Conservation (phyloP, 2,113 vertebrate species). For the Micronycteris hirsuta region DNA sequence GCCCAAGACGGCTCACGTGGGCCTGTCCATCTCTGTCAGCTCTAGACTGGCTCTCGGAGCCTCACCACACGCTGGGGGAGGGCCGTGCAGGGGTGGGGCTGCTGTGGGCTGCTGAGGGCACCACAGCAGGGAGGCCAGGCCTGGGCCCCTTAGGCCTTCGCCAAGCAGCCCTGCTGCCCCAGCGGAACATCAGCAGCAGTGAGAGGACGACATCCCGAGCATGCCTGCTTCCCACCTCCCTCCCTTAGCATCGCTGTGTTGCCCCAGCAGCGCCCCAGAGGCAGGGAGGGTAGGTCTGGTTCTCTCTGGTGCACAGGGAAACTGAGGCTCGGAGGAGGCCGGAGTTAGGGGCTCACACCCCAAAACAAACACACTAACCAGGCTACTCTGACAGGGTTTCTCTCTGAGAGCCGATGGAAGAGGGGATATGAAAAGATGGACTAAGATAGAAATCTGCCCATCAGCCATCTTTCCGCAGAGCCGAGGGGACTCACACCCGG, state of each 20-base stretch:
- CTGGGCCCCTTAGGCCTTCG: neutral
- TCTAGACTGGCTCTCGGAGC: neutral
- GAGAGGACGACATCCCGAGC: no score
- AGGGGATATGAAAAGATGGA: neutral
- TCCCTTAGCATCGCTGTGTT: neutral
- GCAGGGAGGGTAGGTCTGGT: neutral
- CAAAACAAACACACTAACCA: neutral
- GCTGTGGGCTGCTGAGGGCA: neutral
- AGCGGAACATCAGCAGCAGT: fast-evolving
- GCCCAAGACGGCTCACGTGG: neutral
- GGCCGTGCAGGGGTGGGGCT: neutral
- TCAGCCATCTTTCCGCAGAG: neutral
- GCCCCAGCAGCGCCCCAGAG: neutral
- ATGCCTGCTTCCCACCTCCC: fast-evolving
- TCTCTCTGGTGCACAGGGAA: neutral
- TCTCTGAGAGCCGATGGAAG: neutral
- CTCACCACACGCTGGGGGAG: neutral
- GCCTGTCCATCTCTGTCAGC: neutral
- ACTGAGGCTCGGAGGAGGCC: neutral
- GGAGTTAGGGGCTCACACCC: neutral
- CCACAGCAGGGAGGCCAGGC: neutral
- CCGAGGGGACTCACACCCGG: fast-evolving
- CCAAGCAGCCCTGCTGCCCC: neutral
- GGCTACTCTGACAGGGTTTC: neutral
- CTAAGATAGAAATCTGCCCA: neutral